phyloP scores from a whole-genome alignment of 2,797 vertebrate genomes.

The Loriculus beryllinus region DNA sequence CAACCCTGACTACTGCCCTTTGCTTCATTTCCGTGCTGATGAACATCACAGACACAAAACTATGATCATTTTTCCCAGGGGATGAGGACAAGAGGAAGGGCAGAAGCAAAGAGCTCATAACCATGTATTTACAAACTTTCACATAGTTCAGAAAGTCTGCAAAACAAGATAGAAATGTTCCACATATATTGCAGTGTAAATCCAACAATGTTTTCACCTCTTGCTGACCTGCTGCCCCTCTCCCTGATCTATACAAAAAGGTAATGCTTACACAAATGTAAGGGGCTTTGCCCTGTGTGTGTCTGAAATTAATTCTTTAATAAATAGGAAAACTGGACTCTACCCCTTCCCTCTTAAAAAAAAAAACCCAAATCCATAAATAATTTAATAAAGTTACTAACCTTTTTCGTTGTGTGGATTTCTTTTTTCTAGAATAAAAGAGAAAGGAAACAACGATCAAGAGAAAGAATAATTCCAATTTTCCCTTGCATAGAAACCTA shows the following conservation, averaged over 20 bases:
- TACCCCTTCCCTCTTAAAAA: neutral
- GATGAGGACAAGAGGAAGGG: neutral
- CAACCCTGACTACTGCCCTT: neutral
- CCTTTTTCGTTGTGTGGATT: constrained; percentile 74
- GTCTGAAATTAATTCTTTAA: neutral
- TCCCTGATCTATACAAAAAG: neutral
- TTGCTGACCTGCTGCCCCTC: neutral
- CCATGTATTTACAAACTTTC: neutral
- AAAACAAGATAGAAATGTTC: neutral
- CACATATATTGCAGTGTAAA: neutral
- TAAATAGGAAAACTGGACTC: neutral
- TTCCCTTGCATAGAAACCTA: neutral
- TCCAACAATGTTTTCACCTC: neutral
- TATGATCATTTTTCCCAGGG: neutral
- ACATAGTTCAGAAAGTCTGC: neutral
- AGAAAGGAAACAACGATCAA: constrained; percentile 56
- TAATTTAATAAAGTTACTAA: constrained; percentile 53
- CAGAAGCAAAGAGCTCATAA: neutral
- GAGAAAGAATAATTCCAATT: neutral
- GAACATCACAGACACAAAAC: neutral
- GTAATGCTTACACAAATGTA: neutral
- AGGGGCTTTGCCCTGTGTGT: neutral
- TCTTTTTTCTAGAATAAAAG: constrained; percentile 72
- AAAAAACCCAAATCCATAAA: neutral
- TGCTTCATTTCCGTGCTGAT: neutral